phyloP scores from a whole-genome alignment of 2,888 invertebrate genomes.

The Ernsta delagoae region DNA sequence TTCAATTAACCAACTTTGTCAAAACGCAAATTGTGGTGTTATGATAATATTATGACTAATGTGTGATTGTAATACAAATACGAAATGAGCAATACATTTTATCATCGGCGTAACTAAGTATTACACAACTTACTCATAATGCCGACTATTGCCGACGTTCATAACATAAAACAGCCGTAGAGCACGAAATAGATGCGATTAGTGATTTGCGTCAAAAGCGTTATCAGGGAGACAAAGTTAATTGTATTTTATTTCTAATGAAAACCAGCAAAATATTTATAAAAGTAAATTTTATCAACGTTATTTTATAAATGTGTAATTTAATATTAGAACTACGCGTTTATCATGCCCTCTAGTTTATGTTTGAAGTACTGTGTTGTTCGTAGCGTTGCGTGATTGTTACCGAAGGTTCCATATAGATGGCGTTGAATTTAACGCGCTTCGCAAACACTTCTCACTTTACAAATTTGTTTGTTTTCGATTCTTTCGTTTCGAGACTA shows the following conservation, averaged over 20 bases:
- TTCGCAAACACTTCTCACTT: conserved; percentile 17
- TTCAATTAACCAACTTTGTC: background rate
- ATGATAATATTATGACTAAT: conserved; percentile 12
- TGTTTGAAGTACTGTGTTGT: conserved; percentile 38
- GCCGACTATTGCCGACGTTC: conserved; percentile 19
- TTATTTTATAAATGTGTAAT: no score
- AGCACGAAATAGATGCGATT: conserved; percentile 5
- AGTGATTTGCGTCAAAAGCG: conserved; percentile 25
- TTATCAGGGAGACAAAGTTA: conserved; percentile 18
- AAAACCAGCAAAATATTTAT: background rate
- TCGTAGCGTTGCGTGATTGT: conserved; percentile 33
- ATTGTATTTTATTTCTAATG: conserved; percentile 10
- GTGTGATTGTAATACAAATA: conserved; percentile 11
- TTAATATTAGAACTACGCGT: background rate
- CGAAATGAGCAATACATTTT: conserved; percentile 19
- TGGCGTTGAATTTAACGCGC: conserved; percentile 51
- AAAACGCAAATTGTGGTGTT: background rate
- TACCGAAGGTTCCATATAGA: conserved; percentile 48
- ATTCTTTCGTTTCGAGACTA: no score
- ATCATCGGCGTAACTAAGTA: conserved; percentile 25
- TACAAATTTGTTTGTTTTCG: conserved; percentile 16
- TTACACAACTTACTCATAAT: conserved; percentile 33
- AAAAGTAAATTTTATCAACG: no score
- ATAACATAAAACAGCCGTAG: background rate
- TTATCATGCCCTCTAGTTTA: conserved; percentile 55